These are phyloP conservation scores for Lordiphosa collinella DNA, from an alignment of 1,140 invertebrate species.

Conservation along the genomic window DNA sequence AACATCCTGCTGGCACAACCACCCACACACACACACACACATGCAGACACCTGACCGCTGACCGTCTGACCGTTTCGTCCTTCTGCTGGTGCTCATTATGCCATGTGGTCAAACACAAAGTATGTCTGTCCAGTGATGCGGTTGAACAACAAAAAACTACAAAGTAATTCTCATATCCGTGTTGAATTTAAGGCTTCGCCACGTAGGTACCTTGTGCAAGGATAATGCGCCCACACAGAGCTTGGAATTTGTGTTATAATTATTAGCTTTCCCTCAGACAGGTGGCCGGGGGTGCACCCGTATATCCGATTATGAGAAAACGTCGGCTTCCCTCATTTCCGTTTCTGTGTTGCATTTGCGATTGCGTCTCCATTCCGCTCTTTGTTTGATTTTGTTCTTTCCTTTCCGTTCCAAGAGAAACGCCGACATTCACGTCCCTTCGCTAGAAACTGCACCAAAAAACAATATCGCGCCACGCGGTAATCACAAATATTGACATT, in stretches of 20 bases:
- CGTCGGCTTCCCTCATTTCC: too few species aligned
- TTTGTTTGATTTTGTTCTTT: too few species aligned
- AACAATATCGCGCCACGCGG: constrained; percentile 10
- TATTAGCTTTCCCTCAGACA: too few species aligned
- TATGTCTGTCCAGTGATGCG: constrained; percentile 41
- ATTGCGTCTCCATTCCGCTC: too few species aligned
- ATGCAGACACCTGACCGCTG: constrained; percentile 14
- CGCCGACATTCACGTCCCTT: background rate
- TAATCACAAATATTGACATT: constrained; percentile 18
- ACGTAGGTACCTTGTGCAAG: too few species aligned
- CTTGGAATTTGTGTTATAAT: too few species aligned
- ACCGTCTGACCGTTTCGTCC: constrained; percentile 33
- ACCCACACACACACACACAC: constrained; percentile 11
- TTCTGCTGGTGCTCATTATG: constrained; percentile 48
- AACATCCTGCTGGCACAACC: constrained; percentile 27
- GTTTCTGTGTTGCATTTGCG: too few species aligned
- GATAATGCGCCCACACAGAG: too few species aligned
- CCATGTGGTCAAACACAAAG: constrained; percentile 67
- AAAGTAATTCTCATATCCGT: too few species aligned
- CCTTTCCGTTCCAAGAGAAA: background rate
- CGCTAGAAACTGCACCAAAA: constrained; percentile 10
- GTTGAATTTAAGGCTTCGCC: too few species aligned
- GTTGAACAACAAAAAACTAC: constrained; percentile 1
- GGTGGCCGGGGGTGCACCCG: too few species aligned
- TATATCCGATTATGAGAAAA: too few species aligned